phyloP scores from a whole-genome alignment of 2,113 vertebrate species.

The Lophius piscatorius region DNA sequence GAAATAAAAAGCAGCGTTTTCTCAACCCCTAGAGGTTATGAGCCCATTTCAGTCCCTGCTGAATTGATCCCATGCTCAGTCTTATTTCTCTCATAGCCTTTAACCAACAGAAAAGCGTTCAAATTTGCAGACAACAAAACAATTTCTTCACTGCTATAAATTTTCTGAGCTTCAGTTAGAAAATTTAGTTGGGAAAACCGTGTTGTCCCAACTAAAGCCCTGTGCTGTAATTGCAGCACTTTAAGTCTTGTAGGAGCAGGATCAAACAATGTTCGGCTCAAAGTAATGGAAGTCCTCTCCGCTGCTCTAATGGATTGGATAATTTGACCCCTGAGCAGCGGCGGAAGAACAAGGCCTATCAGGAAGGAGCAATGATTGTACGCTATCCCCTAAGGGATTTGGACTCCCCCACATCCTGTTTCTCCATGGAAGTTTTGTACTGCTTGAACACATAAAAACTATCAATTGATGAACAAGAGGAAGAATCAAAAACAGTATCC shows the following conservation, averaged over 20 bases:
- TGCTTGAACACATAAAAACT: constrained; percentile 32
- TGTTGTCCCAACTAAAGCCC: constrained; percentile 4
- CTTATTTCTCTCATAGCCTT: constrained; percentile 5
- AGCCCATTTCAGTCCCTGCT: constrained; percentile 23
- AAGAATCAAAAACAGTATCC: constrained; percentile 14
- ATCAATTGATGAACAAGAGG: constrained; percentile 19
- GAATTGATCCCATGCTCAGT: constrained; percentile 40
- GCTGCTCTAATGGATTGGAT: constrained; percentile 20
- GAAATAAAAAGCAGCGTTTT: constrained; percentile 30
- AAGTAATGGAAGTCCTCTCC: constrained; percentile 12
- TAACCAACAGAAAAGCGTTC: constrained; percentile 15
- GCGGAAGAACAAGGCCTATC: constrained; percentile 34
- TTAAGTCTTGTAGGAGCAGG: background rate
- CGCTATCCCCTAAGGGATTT: constrained; percentile 39
- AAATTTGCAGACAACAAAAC: constrained; percentile 9
- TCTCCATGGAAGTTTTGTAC: constrained; percentile 37
- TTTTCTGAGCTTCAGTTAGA: constrained; percentile 16
- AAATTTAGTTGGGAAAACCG: constrained; percentile 9
- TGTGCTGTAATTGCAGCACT: background rate
- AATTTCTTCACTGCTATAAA: constrained; percentile 6
- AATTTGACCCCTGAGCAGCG: constrained; percentile 47
- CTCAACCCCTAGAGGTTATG: constrained; percentile 23
- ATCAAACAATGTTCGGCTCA: constrained; percentile 11
- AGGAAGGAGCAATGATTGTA: constrained; percentile 30
- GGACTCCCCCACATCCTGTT: constrained; percentile 70